These are phyloP conservation scores for Lepus oiostolus DNA, from an alignment of 2,797 vertebrate species.

Conservation along the genomic window DNA sequence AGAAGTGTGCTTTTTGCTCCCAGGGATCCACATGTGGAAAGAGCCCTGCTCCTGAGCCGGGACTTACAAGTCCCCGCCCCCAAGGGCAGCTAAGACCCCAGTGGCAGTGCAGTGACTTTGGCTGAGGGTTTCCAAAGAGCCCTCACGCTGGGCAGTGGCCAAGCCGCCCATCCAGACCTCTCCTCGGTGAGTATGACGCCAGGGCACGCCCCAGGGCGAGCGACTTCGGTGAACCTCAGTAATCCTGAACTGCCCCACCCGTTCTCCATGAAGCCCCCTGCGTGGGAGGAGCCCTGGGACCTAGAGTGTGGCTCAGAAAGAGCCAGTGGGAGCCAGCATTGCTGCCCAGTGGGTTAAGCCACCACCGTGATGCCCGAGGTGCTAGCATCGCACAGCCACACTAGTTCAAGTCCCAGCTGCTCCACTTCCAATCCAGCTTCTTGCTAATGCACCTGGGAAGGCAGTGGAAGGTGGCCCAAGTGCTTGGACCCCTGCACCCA, in stretches of 20 bases:
- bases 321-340: neutral
- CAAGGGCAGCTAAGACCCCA: neutral
- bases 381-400: too few species aligned
- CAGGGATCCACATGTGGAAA: neutral
- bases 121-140: neutral
- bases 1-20: too few species aligned
- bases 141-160: neutral
- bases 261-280: neutral
- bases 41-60: neutral
- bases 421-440: too few species aligned
- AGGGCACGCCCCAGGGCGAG: neutral
- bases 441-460: too few species aligned
- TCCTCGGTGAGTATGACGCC: neutral
- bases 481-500: too few species aligned
- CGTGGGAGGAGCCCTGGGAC: neutral
- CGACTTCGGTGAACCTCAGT: neutral
- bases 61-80: neutral
- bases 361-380: too few species aligned
- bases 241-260: accelerated
- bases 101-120: neutral
- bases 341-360: too few species aligned
- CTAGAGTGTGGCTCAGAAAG: too few species aligned
- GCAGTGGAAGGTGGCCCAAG: too few species aligned
- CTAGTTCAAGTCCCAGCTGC: too few species aligned
- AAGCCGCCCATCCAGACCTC: neutral